These are phyloP conservation scores for Urocynchramus pylzowi DNA, from an alignment of 2,113 vertebrate genomes.

Conservation along the genomic window DNA sequence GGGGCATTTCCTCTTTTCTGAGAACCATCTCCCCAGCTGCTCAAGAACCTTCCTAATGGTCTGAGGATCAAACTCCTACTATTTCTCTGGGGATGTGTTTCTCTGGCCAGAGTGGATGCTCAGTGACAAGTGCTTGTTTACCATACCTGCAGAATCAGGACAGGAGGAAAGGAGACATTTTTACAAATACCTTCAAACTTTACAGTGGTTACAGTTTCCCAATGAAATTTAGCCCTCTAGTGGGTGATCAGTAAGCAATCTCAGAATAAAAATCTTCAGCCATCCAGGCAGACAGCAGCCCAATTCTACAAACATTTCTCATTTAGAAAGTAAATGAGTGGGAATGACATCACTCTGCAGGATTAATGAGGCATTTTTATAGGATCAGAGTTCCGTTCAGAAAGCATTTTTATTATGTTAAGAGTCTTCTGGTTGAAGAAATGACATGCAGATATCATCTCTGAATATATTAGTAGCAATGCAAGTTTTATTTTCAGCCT, in stretches of 20 bases:
- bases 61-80: not conserved
- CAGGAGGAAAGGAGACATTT: not conserved
- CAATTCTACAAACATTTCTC: not conserved
- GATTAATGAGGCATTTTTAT: not conserved
- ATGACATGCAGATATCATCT: not conserved
- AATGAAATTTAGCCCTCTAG: slow-evolving; percentile 26
- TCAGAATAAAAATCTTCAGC: not conserved
- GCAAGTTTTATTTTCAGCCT: slow-evolving; percentile 30
- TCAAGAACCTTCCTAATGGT: not conserved
- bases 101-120: not conserved
- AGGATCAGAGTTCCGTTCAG: not conserved
- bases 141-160: not conserved
- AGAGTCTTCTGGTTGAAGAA: slow-evolving; percentile 6
- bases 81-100: not conserved
- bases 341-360: not conserved
- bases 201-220: not conserved
- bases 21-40: not conserved
- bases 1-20: not conserved
- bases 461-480: not conserved
- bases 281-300: not conserved
- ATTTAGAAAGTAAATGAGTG: not conserved
- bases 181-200: not conserved
- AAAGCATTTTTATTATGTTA: slow-evolving; percentile 5
- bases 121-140: not conserved
- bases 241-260: not conserved